phyloP scores from a whole-genome alignment of 2,797 vertebrate genomes.

The Cynopterus sphinx region DNA sequence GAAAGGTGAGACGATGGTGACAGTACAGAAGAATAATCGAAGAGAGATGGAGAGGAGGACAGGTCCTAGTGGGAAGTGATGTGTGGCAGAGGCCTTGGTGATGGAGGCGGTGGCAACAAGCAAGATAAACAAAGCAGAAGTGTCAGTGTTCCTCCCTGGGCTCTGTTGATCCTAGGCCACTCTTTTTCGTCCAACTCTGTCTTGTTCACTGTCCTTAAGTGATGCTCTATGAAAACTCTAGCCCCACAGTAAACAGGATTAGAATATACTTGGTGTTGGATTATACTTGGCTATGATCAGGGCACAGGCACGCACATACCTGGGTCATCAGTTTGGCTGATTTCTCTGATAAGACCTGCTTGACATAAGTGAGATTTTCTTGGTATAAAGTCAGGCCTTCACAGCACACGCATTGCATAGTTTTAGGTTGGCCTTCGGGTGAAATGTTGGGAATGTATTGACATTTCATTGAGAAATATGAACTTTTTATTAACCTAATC shows the following conservation, averaged over 20 bases:
- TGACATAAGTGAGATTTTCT: slow-evolving; percentile 22
- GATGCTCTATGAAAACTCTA: background rate
- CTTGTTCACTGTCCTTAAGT: background rate
- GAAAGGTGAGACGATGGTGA: background rate
- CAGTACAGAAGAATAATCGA: fast-evolving
- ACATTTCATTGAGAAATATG: background rate
- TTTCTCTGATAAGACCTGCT: slow-evolving; percentile 19
- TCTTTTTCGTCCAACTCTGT: background rate
- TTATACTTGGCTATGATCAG: too few relatives aligned
- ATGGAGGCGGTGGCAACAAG: too few relatives aligned
- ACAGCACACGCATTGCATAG: background rate
- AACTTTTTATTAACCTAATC: background rate
- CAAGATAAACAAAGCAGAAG: background rate
- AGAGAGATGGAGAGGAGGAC: background rate
- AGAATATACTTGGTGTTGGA: background rate
- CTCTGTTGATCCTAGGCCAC: background rate
- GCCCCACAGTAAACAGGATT: background rate
- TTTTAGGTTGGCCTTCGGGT: background rate
- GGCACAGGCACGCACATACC: background rate
- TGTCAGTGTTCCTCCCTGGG: background rate
- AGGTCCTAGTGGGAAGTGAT: background rate
- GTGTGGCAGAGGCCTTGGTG: background rate
- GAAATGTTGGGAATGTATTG: background rate
- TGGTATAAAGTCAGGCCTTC: background rate
- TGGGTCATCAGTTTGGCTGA: background rate